phyloP scores from a whole-genome alignment of 2,113 vertebrate genomes.

The Hippocampus zosterae region DNA sequence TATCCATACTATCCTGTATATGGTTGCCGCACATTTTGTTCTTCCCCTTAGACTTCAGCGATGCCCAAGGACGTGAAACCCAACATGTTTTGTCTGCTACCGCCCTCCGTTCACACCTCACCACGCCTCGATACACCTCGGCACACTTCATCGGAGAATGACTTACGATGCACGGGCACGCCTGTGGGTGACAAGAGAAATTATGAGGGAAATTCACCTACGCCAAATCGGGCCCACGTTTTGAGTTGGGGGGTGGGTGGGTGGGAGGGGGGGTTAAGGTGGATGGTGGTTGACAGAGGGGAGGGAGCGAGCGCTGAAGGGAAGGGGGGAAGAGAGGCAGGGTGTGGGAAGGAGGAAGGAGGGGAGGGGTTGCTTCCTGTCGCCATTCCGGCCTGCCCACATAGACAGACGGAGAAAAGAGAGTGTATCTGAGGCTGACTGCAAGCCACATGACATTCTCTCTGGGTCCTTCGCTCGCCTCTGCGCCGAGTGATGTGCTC shows the following conservation, averaged over 20 bases:
- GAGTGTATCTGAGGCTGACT: conserved; percentile 71
- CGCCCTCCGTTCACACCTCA: conserved; percentile 51
- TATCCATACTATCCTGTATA: too few species aligned
- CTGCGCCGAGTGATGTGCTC: conserved; percentile 74
- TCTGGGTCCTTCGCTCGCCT: conserved; percentile 60
- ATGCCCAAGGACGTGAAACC: conserved; percentile 34
- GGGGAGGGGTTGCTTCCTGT: conserved; percentile 63
- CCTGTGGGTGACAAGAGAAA: conserved; percentile 32
- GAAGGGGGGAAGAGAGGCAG: conserved; percentile 47
- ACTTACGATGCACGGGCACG: conserved; percentile 58
- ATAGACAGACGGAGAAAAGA: conserved; percentile 62
- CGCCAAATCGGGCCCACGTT: conserved; percentile 1
- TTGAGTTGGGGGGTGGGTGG: not conserved
- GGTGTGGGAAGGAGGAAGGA: conserved; percentile 17
- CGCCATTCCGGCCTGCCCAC: conserved; percentile 77
- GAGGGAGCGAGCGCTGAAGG: conserved; percentile 48
- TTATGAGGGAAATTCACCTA: conserved; percentile 16
- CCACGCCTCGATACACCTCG: conserved; percentile 57
- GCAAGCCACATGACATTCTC: conserved; percentile 78
- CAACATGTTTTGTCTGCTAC: conserved; percentile 57
- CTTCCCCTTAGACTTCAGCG: conserved; percentile 28
- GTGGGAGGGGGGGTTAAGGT: conserved; percentile 4
- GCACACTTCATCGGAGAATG: conserved; percentile 47
- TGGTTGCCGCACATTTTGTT: not conserved
- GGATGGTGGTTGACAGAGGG: conserved; percentile 14